Evolutionary conservation across 2,113 vertebrate species (phyloP), one percentile per base, ranked within the genome.

Genomic region (Stigmatopora argus): DNA sequence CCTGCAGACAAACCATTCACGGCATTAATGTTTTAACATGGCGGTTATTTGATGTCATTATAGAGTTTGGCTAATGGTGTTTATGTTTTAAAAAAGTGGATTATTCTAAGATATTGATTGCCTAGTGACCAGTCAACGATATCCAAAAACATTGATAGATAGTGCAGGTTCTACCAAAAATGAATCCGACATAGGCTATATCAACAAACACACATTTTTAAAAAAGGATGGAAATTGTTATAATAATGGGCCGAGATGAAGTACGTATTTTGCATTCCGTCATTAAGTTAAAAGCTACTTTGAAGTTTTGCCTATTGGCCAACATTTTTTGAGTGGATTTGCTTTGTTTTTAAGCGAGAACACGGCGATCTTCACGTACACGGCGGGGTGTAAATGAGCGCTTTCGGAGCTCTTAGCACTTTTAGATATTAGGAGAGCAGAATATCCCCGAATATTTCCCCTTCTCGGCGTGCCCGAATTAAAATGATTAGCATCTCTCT

Each of bases 401-500:
- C 53, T 56, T 31, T 53, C 5, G 23, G 53, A 26, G 13, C 53
- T 56, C 53, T 45, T 61, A 61, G 21, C 41, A 45, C 38, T 14
- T 23, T 61, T 61, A 46, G 59, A 61, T 77, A 55, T 61, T 66
- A 80, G 59, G 70, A 74, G 66, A 69, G 67, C 62, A 46, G 47
- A 70, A 23, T 17, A 56, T 56, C 13, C 21, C 23, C 23, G 41
- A 70, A 72, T 74, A 72, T 65, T 59, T 49, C 60, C 72, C 74
- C 59, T 59, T 68, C 73, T 66, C 71, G 66, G 64, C 67, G 69
- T 66, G 67, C 77, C 80, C 78, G 84, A 84, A 79, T 84, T 83
- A 79, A 87, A 89, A 83, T 79, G 80, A 87, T 89, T 83, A 83
- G 75, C 70, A 82, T 86, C 86, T 83, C 78, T 81, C 66, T 82